Base-by-base conservation (phyloP, 2,888 invertebrate species). In the Halictus ligatus region DNA sequence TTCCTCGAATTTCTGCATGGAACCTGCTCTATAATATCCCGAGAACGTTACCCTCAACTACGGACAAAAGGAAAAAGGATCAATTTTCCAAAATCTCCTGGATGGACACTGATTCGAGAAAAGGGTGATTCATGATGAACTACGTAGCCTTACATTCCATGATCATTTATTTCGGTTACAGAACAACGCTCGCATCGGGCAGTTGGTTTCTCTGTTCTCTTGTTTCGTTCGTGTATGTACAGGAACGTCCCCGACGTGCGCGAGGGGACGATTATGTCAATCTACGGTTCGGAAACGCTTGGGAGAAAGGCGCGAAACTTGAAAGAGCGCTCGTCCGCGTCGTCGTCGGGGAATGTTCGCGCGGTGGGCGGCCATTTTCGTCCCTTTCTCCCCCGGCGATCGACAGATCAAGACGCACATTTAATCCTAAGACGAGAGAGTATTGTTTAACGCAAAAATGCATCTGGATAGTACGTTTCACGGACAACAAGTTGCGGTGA, bases 161-260 rank as follows among this genome's bases (percentile, higher is more conserved):
- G 92, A 92, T 93, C 92, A 89, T 90, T 93, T 94, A 93, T 90
- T 93, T 91, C 90, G 89, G 90, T 89, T 92, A 93, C 92, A 93
- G 91, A 92, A 92, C 90, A 91, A 87, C 87, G 87, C 79, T 88
- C 85, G 40, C 77, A 74, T 77, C 82, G 80, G 81, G 78, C 79
- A 84, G 83, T 48, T 81, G 83, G 81, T 72, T 81, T 86, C 81
- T 74, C 82, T 79, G 73, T 58, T 75, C 78, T 67, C 78, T 83
- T 54, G 74, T 58, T 82, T 80, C 80, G 71, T 69, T 81, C 79
- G 78, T 82, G 80, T 88, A 88, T 88, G 83, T 88, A 88, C 88
- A 87, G 75, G 78, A 78, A 77, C 54, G 35, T 85, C 78, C 78
- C 78, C 78, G 73, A 64, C 21, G 77, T 81, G 72, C 64, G 50